Evolutionary conservation across 2,113 vertebrate genomes (phyloP), one percentile per base, ranked within the genome.

Genomic region (Ornithorhynchus anatinus): DNA sequence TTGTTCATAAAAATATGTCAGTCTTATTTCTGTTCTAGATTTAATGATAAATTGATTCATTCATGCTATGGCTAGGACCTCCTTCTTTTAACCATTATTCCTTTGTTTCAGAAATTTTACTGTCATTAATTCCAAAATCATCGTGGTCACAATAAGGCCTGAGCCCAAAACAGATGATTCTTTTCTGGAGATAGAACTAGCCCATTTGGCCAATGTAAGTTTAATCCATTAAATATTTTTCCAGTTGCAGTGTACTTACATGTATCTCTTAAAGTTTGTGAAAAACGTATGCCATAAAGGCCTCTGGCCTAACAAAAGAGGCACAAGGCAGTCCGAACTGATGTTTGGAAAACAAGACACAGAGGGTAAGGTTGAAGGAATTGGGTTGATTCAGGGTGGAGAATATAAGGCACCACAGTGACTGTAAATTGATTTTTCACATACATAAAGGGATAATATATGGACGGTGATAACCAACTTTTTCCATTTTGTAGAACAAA

Each of bases 61-160:
- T 6, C 23, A 56, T 71, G 47, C 5, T 17, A 51, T 59, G 38
- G 53, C 43, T 25, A 19, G 6, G 10, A 16, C 22, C 7, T 86
- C 32, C 53, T 9, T 17, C 22, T 72, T 66, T 52, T 71, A 33
- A 64, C 14, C 37, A 2, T 23, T 51, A 69, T 84, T 83, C 45
- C 50, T 83, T 12, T 84, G 36, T 79, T 74, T 69, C 92, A 99
- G 98, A 94, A 99, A 99, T 91, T 95, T 96, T 88, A 98, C 98
- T 5, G 95, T 97, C 25, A 92, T 99, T 71, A 99, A 98, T 93
- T 99, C 97, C 57, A 99, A 98, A 93, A 96, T 99, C 80, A 99
- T 99, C 7, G 96, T 97, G 70, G 96, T 99, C 63, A 99, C 96
- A 33, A 96, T 99, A 87, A 93, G 97, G 75, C 98, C 97, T 0